A percentile compares a stretch with the other conserved stretches of the same genome.
phyloP scores from a whole-genome alignment of 2,888 invertebrate genomes.

The Oegoconia quadripuncta region DNA sequence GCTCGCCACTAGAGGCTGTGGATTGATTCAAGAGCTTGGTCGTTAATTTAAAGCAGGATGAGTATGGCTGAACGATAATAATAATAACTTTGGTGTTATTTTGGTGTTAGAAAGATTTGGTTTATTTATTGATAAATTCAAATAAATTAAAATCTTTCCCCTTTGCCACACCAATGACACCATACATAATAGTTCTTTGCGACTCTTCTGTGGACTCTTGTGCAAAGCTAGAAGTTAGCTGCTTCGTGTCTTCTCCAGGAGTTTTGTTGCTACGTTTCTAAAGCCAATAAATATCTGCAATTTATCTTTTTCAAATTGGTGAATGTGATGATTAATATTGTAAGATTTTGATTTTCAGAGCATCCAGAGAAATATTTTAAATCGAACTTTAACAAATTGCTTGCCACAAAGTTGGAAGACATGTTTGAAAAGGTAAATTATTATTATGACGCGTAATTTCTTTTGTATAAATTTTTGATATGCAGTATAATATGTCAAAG shows the following conservation, averaged over 20 bases:
- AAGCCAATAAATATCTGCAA: not conserved
- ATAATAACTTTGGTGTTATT: no score
- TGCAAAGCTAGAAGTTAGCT: no score
- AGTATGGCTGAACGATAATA: no score
- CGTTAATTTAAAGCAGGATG: no score
- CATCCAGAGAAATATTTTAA: slow-evolving; percentile 32
- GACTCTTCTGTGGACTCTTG: no score
- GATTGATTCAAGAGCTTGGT: no score
- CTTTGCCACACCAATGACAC: no score
- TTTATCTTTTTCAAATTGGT: not conserved
- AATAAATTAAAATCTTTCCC: not conserved
- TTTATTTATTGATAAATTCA: not conserved
- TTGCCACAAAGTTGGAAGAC: slow-evolving; percentile 25
- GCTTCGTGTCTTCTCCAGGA: not conserved
- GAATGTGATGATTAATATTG: not conserved
- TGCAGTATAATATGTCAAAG: not conserved
- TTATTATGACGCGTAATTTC: not conserved
- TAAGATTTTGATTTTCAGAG: slow-evolving; percentile 19
- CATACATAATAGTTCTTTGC: no score
- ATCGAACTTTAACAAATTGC: slow-evolving; percentile 28
- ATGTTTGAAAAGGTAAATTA: slow-evolving; percentile 38
- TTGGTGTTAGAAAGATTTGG: not conserved
- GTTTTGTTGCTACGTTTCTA: not conserved
- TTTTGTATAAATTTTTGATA: not conserved
- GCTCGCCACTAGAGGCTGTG: no score